A percentile compares a stretch with the other conserved stretches of the same genome.
Conservation (phyloP, 2,888 invertebrate species). For the Euspilapteryx auroguttella region DNA sequence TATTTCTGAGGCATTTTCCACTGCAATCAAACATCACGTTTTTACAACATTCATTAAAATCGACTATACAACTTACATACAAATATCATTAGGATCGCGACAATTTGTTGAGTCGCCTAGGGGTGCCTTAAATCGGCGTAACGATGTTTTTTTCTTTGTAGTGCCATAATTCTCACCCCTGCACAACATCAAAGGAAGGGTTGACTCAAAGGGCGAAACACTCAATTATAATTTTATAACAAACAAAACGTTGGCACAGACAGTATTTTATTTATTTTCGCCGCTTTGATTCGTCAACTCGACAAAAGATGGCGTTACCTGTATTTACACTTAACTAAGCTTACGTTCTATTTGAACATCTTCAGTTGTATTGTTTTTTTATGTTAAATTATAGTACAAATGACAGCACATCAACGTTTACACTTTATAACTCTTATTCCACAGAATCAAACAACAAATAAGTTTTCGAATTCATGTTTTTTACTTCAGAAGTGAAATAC, state of each 20-base stretch:
- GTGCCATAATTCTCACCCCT: conserved; percentile 53
- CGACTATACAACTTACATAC: conserved; percentile 35
- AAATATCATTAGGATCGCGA: conserved; percentile 40
- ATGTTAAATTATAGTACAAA: no score
- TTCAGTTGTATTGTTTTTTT: no score
- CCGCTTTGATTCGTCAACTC: conserved; percentile 26
- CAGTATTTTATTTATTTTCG: no score
- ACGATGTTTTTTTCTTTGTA: conserved; percentile 43
- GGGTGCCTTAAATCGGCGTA: conserved; percentile 43
- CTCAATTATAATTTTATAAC: conserved; percentile 53
- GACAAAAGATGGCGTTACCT: conserved; percentile 47
- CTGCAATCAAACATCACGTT: no score
- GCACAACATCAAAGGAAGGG: conserved; percentile 55
- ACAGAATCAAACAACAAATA: no score
- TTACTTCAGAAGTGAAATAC: no score
- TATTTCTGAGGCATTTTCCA: no score
- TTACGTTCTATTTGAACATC: conserved; percentile 46
- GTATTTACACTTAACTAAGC: conserved; percentile 24
- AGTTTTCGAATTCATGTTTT: no score
- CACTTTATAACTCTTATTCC: no score
- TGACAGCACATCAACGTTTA: no score
- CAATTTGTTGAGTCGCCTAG: conserved; percentile 29
- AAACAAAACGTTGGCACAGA: conserved; percentile 54
- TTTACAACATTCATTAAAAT: conserved; percentile 32
- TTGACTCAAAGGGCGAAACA: conserved; percentile 43